Evolutionary conservation across 1,140 invertebrate genomes (phyloP).

Genomic region (Cyclina sinensis): DNA sequence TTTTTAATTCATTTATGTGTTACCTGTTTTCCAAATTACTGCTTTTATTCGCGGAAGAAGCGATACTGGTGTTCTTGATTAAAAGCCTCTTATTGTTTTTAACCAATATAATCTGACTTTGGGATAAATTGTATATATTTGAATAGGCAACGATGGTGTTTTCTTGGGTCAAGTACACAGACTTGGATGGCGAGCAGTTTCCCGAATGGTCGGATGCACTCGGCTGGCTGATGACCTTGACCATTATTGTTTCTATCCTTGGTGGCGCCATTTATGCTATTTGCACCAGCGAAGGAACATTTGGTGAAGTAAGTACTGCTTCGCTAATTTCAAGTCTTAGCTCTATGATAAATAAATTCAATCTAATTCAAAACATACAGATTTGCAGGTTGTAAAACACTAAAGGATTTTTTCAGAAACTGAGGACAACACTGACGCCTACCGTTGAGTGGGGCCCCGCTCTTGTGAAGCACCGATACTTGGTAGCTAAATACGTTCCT

Average conservation of each 20-base stretch:
- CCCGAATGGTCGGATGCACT: constrained; percentile 87
- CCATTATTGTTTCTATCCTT: constrained; percentile 85
- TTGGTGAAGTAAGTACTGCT: constrained; percentile 74
- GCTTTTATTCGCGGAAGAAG: no score
- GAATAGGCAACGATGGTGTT: constrained; percentile 93
- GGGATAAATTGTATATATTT: no score
- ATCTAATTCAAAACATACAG: no score
- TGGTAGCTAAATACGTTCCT: constrained; percentile 64
- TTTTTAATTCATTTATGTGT: no score
- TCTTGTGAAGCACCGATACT: constrained; percentile 73
- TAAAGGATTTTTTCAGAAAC: constrained; percentile 65
- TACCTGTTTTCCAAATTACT: no score
- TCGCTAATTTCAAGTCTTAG: no score
- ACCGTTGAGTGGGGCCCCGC: constrained; percentile 80
- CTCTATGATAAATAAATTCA: no score
- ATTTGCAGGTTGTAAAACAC: no score
- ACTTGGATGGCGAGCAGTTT: constrained; percentile 88
- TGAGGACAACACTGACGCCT: constrained; percentile 64
- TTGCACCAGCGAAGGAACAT: constrained; percentile 70
- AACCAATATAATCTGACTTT: no score
- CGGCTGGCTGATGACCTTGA: constrained; percentile 87
- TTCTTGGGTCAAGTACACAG: constrained; percentile 93
- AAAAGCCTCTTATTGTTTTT: no score
- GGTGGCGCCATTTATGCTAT: constrained; percentile 88
- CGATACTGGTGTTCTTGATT: no score